Base-by-base conservation (phyloP, 53 echinoderm and acorn worm species). In the Patiria pectinifera region DNA sequence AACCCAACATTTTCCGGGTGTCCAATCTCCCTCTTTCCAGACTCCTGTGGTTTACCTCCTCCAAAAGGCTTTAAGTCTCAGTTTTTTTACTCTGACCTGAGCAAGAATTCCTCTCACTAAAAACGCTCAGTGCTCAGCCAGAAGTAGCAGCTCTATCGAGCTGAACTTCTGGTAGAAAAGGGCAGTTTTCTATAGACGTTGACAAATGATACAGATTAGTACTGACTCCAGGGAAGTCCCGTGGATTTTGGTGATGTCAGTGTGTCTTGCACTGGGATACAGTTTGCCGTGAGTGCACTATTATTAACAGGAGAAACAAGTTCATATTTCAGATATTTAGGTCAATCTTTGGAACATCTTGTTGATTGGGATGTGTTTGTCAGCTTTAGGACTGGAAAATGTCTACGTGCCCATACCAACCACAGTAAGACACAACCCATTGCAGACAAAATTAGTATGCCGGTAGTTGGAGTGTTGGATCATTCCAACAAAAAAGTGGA, bases 161-260 rank as follows among this genome's bases (percentile, higher is more conserved):
- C 53, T 87, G 76, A 87, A 76, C 87, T 74, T 87, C 70, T 71
- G 71, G 71, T 48, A 35, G 75, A 48, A 87, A 86, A 87, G 53
- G 87, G 76, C 49, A 25, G 19, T 72, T 43, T 82, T 48, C 80
- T 35, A 2, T 22, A n/a, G 83, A 83, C 62, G 35, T 87, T 87
- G 87, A 87, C 26, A 75, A 87, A 87, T 87, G 87, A 87, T 87
- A 26, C 76, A 72, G 87, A 74, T 87, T 87, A 87, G 44, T 49
- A 21, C 1, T 22, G n/a, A 72, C 53, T 61, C 49, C 76, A 49
- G 76, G 87, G 76, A 74, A 21, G 69, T 24, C 5, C 16, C 45
- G 23, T 62, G 12, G 66, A 84, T 66, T 48, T 84, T 63, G 66
- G 66, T 66, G 15, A 11, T 60, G 60, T 60, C 66, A 66, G 19